A percentile compares a stretch with the other conserved stretches of the same genome.
Conservation (phyloP, 2,797 vertebrate genomes). For the Bradypus variegatus region DNA sequence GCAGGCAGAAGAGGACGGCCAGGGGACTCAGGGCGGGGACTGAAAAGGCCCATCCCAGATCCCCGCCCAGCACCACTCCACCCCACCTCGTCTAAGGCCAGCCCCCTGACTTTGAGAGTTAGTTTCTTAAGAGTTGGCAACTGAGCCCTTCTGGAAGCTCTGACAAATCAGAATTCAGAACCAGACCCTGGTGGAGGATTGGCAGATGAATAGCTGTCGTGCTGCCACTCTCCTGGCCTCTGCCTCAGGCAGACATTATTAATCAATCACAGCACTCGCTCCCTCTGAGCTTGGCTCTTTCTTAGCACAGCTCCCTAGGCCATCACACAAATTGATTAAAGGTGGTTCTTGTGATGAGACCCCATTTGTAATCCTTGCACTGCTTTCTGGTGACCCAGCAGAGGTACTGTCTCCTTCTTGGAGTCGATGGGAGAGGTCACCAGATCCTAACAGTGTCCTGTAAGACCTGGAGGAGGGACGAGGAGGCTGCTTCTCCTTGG, state of each 20-base stretch:
- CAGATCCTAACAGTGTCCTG: neutral
- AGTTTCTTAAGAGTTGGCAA: neutral
- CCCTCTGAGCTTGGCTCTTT: neutral
- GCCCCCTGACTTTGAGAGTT: neutral
- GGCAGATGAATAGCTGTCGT: neutral
- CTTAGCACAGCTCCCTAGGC: neutral
- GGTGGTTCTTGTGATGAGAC: neutral
- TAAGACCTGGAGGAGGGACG: neutral
- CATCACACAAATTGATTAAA: neutral
- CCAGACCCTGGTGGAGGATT: neutral
- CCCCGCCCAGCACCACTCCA: neutral
- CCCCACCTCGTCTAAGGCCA: neutral
- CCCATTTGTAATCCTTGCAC: neutral
- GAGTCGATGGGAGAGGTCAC: neutral
- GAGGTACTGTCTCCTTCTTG: neutral
- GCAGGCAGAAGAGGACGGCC: neutral
- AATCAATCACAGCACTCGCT: neutral
- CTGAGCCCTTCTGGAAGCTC: neutral
- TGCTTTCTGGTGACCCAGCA: neutral
- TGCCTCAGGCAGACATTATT: slow-evolving; percentile 34
- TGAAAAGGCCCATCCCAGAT: neutral
- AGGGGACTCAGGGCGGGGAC: neutral
- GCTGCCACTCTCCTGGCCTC: neutral
- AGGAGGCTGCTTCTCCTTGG: neutral
- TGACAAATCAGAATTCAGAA: slow-evolving; percentile 26